Base-by-base conservation (phyloP, 2,797 vertebrate species). In the Knipowitschia caucasica region DNA sequence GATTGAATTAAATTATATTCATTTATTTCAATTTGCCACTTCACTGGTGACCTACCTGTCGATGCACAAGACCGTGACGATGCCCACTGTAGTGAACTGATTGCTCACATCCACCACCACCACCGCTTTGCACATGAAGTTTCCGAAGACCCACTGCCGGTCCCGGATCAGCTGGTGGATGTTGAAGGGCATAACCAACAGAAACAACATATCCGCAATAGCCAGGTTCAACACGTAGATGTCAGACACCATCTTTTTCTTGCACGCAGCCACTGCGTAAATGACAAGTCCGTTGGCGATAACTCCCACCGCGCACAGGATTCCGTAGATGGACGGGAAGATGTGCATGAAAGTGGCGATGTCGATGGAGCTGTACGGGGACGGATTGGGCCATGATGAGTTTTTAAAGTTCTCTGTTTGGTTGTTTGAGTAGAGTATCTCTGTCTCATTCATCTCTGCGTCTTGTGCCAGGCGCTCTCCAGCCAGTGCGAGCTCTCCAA, bases 61-160 rank as follows among this genome's bases (percentile, higher is more conserved):
- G 56, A 92, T 90, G 64, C 91, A 91, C 36, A 92, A 52, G 40
- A 92, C 90, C 0, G 91, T 92, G 0, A 92, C 88, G 30, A 91
- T 91, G 2, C 91, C 91, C 71, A 92, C 91, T 0, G 91, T 92
- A 56, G 91, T 92, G 49, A 92, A 92, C 80, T 92, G 91, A 81
- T 91, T 92, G 78, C 90, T 92, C 20, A 92, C 91, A 29, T 92
- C 91, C 75, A 92, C 88, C 72, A 92, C 91, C 57, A 91, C 91
- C 4, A 92, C 90, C 12, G 89, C 89, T 53, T 91, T 91, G 23
- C 91, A 92, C 91, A 92, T 91, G 62, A 91, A 89, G 82, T 86
- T 87, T n/a, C 91, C 91, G 55, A 92, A 92, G 8, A 88, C 88
- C 91, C 91, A 92, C 82, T 89, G 88, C 5, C 88, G 70, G 83